These are phyloP conservation scores for Zosterops hypoxanthus DNA, from an alignment of 2,113 vertebrate species.

Conservation along the genomic window DNA sequence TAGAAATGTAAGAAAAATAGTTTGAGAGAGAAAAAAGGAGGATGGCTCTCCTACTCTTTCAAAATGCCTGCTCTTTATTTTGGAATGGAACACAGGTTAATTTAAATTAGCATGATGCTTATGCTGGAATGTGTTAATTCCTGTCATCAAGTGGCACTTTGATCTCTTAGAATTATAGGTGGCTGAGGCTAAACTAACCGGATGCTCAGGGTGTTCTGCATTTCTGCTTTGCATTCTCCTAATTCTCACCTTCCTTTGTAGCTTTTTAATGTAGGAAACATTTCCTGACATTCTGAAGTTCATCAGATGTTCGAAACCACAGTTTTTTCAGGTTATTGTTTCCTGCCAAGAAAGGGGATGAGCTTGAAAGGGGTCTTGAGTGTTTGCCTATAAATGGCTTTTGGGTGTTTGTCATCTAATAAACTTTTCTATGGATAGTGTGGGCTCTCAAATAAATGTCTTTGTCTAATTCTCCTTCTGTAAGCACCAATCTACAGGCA, in stretches of 20 bases:
- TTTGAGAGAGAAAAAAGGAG: neutral
- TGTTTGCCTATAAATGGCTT: neutral
- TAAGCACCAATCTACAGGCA: neutral
- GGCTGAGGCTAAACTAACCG: conserved; percentile 5
- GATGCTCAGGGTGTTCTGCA: conserved; percentile 31
- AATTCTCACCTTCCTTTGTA: conserved; percentile 19
- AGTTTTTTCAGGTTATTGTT: neutral
- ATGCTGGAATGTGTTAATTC: conserved; percentile 48
- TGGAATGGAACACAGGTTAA: neutral
- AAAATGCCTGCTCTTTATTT: neutral
- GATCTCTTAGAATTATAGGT: conserved; percentile 37
- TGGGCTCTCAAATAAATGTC: neutral
- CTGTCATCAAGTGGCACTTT: neutral
- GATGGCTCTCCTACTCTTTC: neutral
- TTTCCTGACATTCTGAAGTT: neutral
- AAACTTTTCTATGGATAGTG: neutral
- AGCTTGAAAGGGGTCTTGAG: neutral
- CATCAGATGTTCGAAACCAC: neutral
- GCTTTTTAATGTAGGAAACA: neutral
- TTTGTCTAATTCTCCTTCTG: neutral
- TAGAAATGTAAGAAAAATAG: neutral
- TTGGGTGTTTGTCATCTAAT: neutral
- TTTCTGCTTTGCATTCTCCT: conserved; percentile 33
- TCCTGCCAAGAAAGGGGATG: neutral
- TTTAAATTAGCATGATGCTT: neutral